phyloP scores from a whole-genome alignment of 2,888 invertebrate species.

The Seladonia tumulorum region DNA sequence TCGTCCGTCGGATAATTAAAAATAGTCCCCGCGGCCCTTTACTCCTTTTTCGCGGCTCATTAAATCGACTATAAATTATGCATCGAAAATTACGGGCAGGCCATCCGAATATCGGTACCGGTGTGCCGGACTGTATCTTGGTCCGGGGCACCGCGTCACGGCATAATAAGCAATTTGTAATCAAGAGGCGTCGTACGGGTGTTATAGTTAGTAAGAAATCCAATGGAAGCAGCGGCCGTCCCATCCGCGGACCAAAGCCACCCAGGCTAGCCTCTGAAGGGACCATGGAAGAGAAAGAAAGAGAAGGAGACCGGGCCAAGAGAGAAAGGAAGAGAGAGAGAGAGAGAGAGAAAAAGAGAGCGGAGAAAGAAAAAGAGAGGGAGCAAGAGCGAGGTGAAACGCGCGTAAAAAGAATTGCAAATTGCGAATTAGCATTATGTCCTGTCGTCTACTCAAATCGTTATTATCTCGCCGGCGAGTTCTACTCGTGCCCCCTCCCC shows the following conservation, averaged over 20 bases:
- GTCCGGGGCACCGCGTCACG: slow-evolving; percentile 46
- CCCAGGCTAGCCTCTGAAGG: slow-evolving; percentile 17
- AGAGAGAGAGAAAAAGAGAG: no score
- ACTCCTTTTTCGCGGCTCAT: slow-evolving; percentile 84
- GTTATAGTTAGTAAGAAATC: slow-evolving; percentile 82
- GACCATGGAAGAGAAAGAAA: background rate
- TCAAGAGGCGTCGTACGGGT: slow-evolving; percentile 82
- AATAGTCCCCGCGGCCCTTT: slow-evolving; percentile 81
- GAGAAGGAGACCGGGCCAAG: background rate
- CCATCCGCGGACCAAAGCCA: slow-evolving; percentile 61
- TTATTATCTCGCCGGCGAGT: slow-evolving; percentile 75
- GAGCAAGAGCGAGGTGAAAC: slow-evolving; percentile 16
- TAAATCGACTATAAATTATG: slow-evolving; percentile 84
- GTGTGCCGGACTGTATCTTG: slow-evolving; percentile 41
- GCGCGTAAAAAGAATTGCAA: slow-evolving; percentile 81
- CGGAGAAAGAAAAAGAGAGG: background rate
- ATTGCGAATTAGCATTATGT: slow-evolving; percentile 81
- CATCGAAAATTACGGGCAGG: slow-evolving; percentile 83
- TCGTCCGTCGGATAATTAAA: slow-evolving; percentile 81
- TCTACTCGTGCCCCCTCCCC: slow-evolving; percentile 43
- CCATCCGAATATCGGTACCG: slow-evolving; percentile 74
- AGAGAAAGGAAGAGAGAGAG: background rate
- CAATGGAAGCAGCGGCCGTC: slow-evolving; percentile 71
- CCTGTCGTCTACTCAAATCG: slow-evolving; percentile 77
- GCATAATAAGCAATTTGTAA: slow-evolving; percentile 84